Base-by-base conservation (phyloP, 2,888 invertebrate species). In the Pedicia rivosa region DNA sequence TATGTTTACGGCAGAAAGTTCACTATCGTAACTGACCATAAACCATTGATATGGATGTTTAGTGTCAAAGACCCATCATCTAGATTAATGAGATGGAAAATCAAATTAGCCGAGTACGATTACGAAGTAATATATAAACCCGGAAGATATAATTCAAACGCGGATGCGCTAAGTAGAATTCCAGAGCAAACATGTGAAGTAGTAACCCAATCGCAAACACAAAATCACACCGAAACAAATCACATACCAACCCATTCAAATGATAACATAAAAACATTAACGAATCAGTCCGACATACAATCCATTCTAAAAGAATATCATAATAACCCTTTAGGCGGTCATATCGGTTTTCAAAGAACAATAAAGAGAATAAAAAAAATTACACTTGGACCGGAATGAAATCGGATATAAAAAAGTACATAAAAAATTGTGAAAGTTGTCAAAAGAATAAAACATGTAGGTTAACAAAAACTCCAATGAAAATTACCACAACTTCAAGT, bases 391-490 rank as follows among this genome's bases (percentile, higher is more conserved):
- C 42, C 5, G 39, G 38, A 1, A 43, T 51, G 43, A 43, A 40
- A 16, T 31, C 30, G 7, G 43, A 48, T 22, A 43, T 51, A 5
- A 25, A n/a, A 25, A 3, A 2, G 3, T 16, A 12, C 15, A 26
- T 52, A 26, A 45, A 41, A 36, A 37, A 33, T 2, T 56, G 53
- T 33, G 44, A 47, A 37, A 43, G 42, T 5, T 56, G 56, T 39
- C 53, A 55, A 46, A 43, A 39, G 32, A 50, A 51, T 35, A 55
- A 53, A 43, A 32, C 42, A 12, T 36, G 44, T 9, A 43, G 46
- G 35, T 43, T 40, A n/a, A 44, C 36, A 17, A 43, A 42, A 33
- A 36, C 40, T 35, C 52, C 54, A 5, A 46, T 56, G 50, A 47
- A 49, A 43, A 48, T 51, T 10, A 53, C 51, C 2, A 46, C 46